Evolutionary conservation across 2,888 invertebrate genomes (phyloP), one percentile per base, ranked within the genome.

Genomic region (Bellardia pandia): DNA sequence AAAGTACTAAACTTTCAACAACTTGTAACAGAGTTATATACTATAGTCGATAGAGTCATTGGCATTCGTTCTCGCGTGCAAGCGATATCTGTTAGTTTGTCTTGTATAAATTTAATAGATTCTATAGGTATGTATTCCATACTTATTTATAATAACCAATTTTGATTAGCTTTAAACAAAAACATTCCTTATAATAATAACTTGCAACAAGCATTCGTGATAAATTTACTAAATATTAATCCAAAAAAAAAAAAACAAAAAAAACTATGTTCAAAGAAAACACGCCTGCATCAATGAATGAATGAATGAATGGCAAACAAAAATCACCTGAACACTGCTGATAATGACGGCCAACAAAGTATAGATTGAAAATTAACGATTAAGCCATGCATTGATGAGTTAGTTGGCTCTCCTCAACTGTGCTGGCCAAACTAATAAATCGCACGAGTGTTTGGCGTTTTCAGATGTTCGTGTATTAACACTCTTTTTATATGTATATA

Each of bases 381-480:
- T 78, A 74, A 66, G 77, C 51, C 60, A 66, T n/a, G 66, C 66
- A 78, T 78, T 84, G 66, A 82, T 62, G 48, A 48, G 45, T 53
- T 75, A 48, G 60, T 45, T 84, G 64, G 37, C 40, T 77, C n/a
- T 51, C n/a, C 13, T 45, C 23, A 56, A 60, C 33, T 33, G 48
- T 30, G 23, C 33, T 69, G 82, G 69, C 76, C 69, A 40, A 69
- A 40, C 53, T 62, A 79, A 85, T 75, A 79, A 69, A 74, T 75
- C 42, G 74, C 79, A 85, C 66, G 66, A 58, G 71, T 69, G 69
- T 76, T 76, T 76, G 69, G 82, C 69, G 76, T 83, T 77, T 76
- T 76, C 51, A 69, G 45, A 83, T 77, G 71, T 83, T 77, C 77
- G 77, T 77, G 71, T 83, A 77, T 83, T 77, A 83, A 83, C 77